Evolutionary conservation across 2,113 vertebrate genomes (phyloP), one percentile per base, ranked within the genome.

Genomic region (Athene noctua): DNA sequence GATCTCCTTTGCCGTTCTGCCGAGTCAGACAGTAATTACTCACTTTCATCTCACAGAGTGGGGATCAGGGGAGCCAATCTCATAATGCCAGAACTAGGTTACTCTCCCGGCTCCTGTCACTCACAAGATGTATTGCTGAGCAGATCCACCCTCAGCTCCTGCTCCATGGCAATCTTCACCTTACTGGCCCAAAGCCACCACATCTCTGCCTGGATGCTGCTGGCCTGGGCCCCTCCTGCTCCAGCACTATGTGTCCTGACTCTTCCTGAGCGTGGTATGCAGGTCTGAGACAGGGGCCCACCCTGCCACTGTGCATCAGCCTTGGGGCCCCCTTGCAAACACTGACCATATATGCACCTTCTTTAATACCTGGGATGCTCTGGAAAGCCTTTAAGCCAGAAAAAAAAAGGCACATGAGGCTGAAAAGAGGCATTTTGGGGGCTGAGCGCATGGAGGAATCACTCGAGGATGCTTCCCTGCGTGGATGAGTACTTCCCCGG

Each of bases 191-290:
- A 49, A 9, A 1, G 58, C 47, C 32, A 42, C 55, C 3, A 0
- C 0, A 0, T 11, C 42, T 52, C 6, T 11, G 23, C 42, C 30
- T 26, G 38, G 30, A 15, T 5, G 5, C 44, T 75, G 27, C 74
- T 58, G 25, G 16, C 30, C 66, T 1, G 2, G 70, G 54, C 30
- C 46, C 25, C 34, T 55, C 29, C 36, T 6, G 59, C n/a, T 55
- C 49, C 73, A 10, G 46, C 0, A 1, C 26, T 2, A 0, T 1
- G 1, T 70, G 16, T 11, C 55, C 55, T 54, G 58, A 21, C 49
- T 78, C 40, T 30, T 79, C 7, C 51, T 51, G 57, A 32, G 34
- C 22, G 25, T 42, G 21, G 8, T 51, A 49, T 63, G 49, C 20
- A 68, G 54, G 3, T 38, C 42, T 2, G 2, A 29, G 18, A 58